Base-by-base conservation (phyloP, 2,113 vertebrate genomes). In the Etia nguti region DNA sequence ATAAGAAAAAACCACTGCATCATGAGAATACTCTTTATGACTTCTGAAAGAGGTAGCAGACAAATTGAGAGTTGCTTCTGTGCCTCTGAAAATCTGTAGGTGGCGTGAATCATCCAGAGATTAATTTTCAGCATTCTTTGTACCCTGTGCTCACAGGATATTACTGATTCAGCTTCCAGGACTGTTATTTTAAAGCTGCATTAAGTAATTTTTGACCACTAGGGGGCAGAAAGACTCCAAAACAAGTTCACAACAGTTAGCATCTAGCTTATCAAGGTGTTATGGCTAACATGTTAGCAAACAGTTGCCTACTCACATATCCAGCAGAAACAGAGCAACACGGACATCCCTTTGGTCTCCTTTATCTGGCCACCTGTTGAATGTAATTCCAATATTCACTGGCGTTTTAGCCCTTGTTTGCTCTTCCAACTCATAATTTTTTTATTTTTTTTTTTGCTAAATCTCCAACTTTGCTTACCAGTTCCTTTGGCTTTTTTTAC, bases 311-410 rank as follows among this genome's bases (percentile, higher is more conserved):
- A 95, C 95, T 95, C 94, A 95, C 95, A 95, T 86, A 95, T 95
- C 95, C 95, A 95, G 94, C 86, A 95, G 95, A 95, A 95, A 95
- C 89, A 95, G 94, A 95, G 94, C 95, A 94, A 95, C 95, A 94
- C 95, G 95, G 91, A 94, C 92, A 94, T 95, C 95, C 90, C 94
- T 95, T 94, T 87, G 82, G 95, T 95, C 95, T 95, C 95, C 95
- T 95, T 95, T 95, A 90, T 92, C 95, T 93, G 95, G 95, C 95
- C 95, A 95, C 95, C 95, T 95, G 95, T 95, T 94, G 95, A 93
- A 95, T 92, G 95, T 95, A 95, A 95, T 95, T 92, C 95, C 95
- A 95, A 94, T 94, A 95, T 95, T 95, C 92, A 94, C 95, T 87
- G 92, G 83, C 88, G 18, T 92, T 93, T 92, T 92, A 92, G 94